Evolutionary conservation across 2,888 invertebrate genomes (phyloP), one percentile per base, ranked within the genome.

Genomic region (Leucania comma): DNA sequence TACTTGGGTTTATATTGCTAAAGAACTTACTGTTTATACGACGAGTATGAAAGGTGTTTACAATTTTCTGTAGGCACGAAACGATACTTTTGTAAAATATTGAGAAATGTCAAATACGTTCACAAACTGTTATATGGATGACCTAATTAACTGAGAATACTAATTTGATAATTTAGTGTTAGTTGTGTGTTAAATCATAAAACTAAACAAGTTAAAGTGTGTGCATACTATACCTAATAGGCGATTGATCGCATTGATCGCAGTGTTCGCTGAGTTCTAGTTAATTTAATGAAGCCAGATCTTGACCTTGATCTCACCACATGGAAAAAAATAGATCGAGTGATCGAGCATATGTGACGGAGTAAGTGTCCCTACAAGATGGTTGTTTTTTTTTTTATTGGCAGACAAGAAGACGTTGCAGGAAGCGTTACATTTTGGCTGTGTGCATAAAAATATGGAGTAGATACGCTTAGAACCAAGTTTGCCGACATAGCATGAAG

Each of bases 101-200:
- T 42, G 17, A 5, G 17, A 42, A 20, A 42, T 17, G 17, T 42
- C 17, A 17, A 20, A 17, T 42, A 42, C 42, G 20, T 20, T 20
- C n/a, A 38, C 29, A 26, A 5, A 35, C 8, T 35, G 14, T 5
- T 63, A 51, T n/a, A 2, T n/a, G 14, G 26, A 38, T 26, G 6
- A 8, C 60, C 42, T 24, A 42, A 32, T 50, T 62, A 73, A 51
- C 32, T 32, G n/a, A 50, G 12, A 20, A 17, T 22, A 32, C 14
- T 42, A 54, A 17, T 29, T 62, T 70, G 20, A 54, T 22, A 17
- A 24, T 26, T 48, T 9, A 46, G 29, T 42, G 66, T n/a, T 48
- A 50, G n/a, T 26, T 51, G 56, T 17, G 51, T 67, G 51, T 53
- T 51, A 46, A 57, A 58, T 38, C 32, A 68, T 22, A 60, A 76